Conservation (phyloP, 2,888 invertebrate genomes). For the Deilephila elpenor region DNA sequence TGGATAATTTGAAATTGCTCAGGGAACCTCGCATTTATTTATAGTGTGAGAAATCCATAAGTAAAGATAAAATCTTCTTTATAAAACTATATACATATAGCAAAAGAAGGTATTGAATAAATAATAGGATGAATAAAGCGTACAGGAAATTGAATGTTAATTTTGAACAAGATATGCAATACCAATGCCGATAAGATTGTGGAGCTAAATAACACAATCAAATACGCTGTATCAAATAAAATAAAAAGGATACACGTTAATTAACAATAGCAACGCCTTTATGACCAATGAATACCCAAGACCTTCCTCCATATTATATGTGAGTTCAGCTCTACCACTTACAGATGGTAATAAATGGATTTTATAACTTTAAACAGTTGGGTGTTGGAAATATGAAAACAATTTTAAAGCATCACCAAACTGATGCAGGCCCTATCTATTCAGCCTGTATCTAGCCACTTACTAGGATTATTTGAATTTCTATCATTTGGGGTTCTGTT, state of each 20-base stretch:
- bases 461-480: too few species aligned
- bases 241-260: neutral
- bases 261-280: neutral
- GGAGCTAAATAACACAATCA: neutral
- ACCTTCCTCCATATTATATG: too few species aligned
- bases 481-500: too few species aligned
- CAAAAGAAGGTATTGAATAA: slow-evolving; percentile 3
- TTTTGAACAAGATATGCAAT: slow-evolving; percentile 12
- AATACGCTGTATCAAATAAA: neutral
- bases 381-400: too few species aligned
- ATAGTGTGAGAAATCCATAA: neutral
- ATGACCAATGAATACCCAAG: too few species aligned
- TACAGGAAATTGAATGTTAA: slow-evolving; percentile 18
- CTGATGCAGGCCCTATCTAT: too few species aligned
- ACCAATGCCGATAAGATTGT: neutral
- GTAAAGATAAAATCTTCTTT: neutral
- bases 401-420: too few species aligned
- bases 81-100: neutral
- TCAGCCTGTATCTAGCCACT: too few species aligned
- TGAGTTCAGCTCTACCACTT: too few species aligned
- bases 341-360: too few species aligned
- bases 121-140: neutral
- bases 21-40: neutral
- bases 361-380: too few species aligned
- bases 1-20: neutral